These are phyloP conservation scores for Polietes domitor DNA, from an alignment of 2,888 invertebrate species.

Conservation along the genomic window DNA sequence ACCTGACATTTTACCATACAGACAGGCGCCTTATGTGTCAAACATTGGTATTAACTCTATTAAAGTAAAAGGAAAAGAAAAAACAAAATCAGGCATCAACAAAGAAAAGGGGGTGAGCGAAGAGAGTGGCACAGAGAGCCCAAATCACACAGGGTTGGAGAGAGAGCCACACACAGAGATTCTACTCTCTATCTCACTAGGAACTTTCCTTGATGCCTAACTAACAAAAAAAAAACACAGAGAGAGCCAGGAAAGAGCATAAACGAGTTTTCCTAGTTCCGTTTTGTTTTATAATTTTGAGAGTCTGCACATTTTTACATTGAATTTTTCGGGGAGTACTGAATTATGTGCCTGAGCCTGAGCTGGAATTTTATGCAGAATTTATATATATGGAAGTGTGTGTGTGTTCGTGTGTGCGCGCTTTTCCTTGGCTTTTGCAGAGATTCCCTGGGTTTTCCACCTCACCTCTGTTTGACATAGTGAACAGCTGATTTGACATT, in stretches of 20 bases:
- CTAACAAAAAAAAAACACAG: background rate
- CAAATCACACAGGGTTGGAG: background rate
- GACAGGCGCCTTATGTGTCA: slow-evolving; percentile 66
- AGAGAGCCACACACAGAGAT: too few species aligned
- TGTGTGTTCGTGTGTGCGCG: slow-evolving; percentile 34
- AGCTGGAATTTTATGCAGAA: background rate
- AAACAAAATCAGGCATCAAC: slow-evolving; percentile 18
- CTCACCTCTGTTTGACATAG: background rate
- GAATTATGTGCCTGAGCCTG: background rate
- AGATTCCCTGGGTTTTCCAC: slow-evolving; percentile 42
- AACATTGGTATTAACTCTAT: slow-evolving; percentile 61
- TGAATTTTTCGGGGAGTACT: background rate
- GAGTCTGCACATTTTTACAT: slow-evolving; percentile 14
- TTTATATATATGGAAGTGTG: background rate
- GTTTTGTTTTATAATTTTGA: slow-evolving; percentile 9
- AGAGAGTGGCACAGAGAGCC: slow-evolving; percentile 36
- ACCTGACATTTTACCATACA: slow-evolving; percentile 65
- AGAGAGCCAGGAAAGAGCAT: slow-evolving; percentile 2
- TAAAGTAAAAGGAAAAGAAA: slow-evolving; percentile 45
- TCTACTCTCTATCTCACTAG: too few species aligned
- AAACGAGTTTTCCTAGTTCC: background rate
- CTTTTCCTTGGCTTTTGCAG: slow-evolving; percentile 34
- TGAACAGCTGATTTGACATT: slow-evolving; percentile 52
- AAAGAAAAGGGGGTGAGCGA: background rate
- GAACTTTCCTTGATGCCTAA: too few species aligned